Conservation (phyloP, 2,888 invertebrate species). For the Geotrupes spiniger region DNA sequence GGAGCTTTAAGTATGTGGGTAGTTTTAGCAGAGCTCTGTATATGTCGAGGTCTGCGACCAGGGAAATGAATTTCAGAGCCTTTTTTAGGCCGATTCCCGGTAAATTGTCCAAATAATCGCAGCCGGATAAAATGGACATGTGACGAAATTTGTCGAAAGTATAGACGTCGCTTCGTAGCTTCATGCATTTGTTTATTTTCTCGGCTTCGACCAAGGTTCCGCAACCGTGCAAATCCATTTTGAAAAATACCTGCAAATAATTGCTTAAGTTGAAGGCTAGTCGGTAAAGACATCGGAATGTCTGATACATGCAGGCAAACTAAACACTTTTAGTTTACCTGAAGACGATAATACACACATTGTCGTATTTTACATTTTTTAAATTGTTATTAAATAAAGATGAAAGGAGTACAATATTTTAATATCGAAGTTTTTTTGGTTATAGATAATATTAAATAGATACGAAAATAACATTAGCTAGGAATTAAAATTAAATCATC, state of each 20-base stretch:
- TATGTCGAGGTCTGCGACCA: slow-evolving; percentile 76
- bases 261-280: too few species aligned
- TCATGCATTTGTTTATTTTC: slow-evolving; percentile 71
- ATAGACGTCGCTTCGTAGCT: slow-evolving; percentile 61
- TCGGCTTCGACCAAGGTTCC: slow-evolving; percentile 77
- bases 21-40: slow-evolving; percentile 72
- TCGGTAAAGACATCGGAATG: too few species aligned
- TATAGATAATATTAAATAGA: too few species aligned
- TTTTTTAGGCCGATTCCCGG: slow-evolving; percentile 91
- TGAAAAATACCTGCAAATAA: slow-evolving; percentile 81
- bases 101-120: slow-evolving; percentile 91
- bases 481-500: too few species aligned
- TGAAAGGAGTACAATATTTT: too few species aligned
- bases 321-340: too few species aligned
- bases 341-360: too few species aligned
- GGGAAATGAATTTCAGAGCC: slow-evolving; percentile 81
- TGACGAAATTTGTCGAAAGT: slow-evolving; percentile 83
- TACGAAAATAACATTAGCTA: too few species aligned
- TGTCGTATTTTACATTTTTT: too few species aligned
- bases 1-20: slow-evolving; percentile 79
- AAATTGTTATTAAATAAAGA: too few species aligned
- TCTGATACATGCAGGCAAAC: too few species aligned
- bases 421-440: too few species aligned
- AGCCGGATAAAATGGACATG: slow-evolving; percentile 97
- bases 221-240: slow-evolving; percentile 81